These are phyloP conservation scores for Scylla paramamosain DNA, from an alignment of 1,140 invertebrate species.

Conservation along the genomic window DNA sequence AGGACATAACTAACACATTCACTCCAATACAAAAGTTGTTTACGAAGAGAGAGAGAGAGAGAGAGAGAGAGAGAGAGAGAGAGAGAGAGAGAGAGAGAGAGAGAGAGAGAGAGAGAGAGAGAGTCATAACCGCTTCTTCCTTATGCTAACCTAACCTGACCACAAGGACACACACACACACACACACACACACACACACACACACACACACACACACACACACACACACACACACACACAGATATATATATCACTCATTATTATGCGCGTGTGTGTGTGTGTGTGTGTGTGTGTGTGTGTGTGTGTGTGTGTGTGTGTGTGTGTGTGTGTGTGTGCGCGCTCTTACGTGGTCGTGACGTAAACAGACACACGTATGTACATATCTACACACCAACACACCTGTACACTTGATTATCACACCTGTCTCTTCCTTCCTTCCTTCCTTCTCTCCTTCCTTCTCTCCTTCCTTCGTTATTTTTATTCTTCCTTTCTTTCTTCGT, in stretches of 20 bases:
- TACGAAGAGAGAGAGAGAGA: conserved; percentile 32
- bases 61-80: conserved; percentile 32
- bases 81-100: conserved; percentile 37
- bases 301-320: background rate
- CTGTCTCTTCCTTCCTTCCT: background rate
- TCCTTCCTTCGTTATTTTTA: background rate
- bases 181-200: too few species aligned
- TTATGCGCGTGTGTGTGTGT: background rate
- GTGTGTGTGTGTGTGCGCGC: conserved; percentile 7
- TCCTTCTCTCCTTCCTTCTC: background rate
- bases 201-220: too few species aligned
- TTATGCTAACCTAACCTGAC: too few species aligned
- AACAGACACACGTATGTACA: background rate
- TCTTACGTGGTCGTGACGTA: background rate
- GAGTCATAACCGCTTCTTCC: background rate
- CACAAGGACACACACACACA: too few species aligned
- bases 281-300: background rate
- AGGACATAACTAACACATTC: too few species aligned
- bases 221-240: too few species aligned
- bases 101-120: conserved; percentile 34
- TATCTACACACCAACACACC: too few species aligned
- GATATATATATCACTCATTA: too few species aligned
- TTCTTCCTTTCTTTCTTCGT: background rate
- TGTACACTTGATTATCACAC: background rate
- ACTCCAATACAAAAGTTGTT: too few species aligned